A percentile compares a stretch with the other conserved stretches of the same genome.
These are phyloP conservation scores for Scolopax mira DNA, from an alignment of 2,113 vertebrate genomes.

Conservation along the genomic window DNA sequence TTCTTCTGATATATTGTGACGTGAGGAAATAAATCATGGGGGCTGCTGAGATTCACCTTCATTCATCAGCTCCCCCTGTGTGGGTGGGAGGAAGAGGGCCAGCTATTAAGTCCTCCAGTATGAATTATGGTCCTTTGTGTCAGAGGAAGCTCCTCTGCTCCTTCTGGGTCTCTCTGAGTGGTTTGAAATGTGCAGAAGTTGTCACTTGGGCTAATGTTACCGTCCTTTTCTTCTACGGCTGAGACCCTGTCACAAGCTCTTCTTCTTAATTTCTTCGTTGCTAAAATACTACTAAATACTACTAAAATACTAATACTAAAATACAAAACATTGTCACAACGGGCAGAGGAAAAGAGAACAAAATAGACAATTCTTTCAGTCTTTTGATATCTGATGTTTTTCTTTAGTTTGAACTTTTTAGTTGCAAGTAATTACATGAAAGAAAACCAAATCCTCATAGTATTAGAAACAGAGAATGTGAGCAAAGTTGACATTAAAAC, in stretches of 20 bases:
- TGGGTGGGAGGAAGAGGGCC: neutral
- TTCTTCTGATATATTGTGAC: neutral
- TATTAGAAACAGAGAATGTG: neutral
- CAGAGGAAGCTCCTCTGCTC: neutral
- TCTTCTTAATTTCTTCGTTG: neutral
- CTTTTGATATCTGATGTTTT: neutral
- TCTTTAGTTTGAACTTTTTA: neutral
- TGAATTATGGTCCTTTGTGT: neutral
- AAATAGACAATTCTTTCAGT: neutral
- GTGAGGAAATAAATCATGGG: neutral
- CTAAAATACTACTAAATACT: neutral
- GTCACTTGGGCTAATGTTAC: fast-evolving
- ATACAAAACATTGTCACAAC: neutral
- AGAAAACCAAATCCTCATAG: neutral
- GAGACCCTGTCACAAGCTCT: neutral
- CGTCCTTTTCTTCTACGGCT: neutral
- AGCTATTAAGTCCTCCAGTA: fast-evolving
- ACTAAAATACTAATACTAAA: neutral
- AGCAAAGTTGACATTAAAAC: neutral
- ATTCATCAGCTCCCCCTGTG: neutral
- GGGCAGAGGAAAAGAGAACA: neutral
- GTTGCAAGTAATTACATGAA: neutral
- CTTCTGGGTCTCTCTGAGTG: neutral
- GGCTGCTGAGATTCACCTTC: neutral
- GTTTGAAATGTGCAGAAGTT: neutral